Base-by-base conservation (phyloP, 2,888 invertebrate species). In the Cephus pulcher region DNA sequence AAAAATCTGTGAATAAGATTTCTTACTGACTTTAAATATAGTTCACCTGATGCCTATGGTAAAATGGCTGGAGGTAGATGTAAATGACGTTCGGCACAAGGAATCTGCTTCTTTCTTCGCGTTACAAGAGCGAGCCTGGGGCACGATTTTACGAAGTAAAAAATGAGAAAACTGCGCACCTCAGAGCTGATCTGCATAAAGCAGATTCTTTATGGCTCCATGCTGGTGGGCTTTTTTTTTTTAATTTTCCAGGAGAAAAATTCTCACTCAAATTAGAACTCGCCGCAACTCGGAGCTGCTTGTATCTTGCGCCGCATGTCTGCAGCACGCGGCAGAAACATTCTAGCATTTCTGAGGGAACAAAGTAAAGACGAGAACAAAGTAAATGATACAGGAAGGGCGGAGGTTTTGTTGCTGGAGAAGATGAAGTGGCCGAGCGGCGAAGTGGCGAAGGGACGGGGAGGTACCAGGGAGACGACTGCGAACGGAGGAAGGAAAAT, bases 351-450 rank as follows among this genome's bases (percentile, higher is more conserved):
- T 76, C 76, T 78, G 73, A 75, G 75, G 78, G 76, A 78, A 80
- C 78, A 74, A 69, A 79, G 79, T 69, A 71, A 79, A 79, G 76
- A 79, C 68, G 69, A 79, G 81, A 79, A 81, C 79, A 78, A 81
- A 79, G 79, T 79, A 23, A 12, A 56, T 56, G 56, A 56, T 56
- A 56, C 56, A 23, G 56, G 74, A 35, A 37, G 74, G 74, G 34
- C 12, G 12, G 23, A 37, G 23, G 74, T 34, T 35, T 71, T 71
- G 71, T 32, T 34, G 71, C 71, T 12, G 71, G 71, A 74, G 30
- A 74, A 33, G 34, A 35, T 33, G 37, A 30, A 37, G 74, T 34
- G 35, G 35, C 12, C 34, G 74, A 74, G n/a, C 4, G 74, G 30
- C 9, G 34, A 74, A 34, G 69, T 34, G 68, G 75, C 70, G 76